A percentile compares a stretch with the other conserved stretches of the same genome.
Evolutionary conservation across 2,888 invertebrate genomes (phyloP).

Genomic region (Cheilosia scutellata): DNA sequence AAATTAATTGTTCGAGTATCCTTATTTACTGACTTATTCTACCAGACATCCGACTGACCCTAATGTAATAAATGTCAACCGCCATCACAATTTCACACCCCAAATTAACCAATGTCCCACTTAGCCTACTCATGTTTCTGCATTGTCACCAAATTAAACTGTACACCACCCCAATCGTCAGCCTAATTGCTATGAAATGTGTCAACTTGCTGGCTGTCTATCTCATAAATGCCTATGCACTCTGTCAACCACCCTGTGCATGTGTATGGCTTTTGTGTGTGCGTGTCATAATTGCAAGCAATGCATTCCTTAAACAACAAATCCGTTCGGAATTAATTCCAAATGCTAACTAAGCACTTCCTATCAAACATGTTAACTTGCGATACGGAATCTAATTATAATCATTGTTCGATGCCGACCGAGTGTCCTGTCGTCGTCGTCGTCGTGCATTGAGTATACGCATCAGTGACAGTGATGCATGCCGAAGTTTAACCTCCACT

Average conservation of each 20-base stretch:
- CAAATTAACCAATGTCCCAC: constrained; percentile 6
- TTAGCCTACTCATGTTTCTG: constrained; percentile 23
- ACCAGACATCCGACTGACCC: background rate
- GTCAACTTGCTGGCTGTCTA: constrained; percentile 54
- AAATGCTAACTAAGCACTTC: constrained; percentile 74
- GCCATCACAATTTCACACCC: background rate
- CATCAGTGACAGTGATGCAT: constrained; percentile 63
- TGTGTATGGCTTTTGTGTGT: background rate
- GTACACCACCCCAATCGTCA: constrained; percentile 40
- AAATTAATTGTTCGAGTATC: no score
- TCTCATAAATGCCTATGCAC: constrained; percentile 44
- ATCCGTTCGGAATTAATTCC: constrained; percentile 70
- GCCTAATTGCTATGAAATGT: constrained; percentile 67
- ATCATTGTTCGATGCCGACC: constrained; percentile 54
- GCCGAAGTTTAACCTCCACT: constrained; percentile 58
- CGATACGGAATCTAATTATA: constrained; percentile 68
- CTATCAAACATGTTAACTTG: constrained; percentile 74
- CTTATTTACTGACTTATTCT: background rate
- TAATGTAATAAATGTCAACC: background rate
- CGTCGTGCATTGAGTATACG: constrained; percentile 48
- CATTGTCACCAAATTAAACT: constrained; percentile 62
- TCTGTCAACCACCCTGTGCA: constrained; percentile 5
- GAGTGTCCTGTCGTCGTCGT: constrained; percentile 41
- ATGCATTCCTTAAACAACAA: constrained; percentile 67
- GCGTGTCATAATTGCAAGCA: constrained; percentile 63